Base-by-base conservation (phyloP, 2,113 vertebrate species). In the Astur gentilis region DNA sequence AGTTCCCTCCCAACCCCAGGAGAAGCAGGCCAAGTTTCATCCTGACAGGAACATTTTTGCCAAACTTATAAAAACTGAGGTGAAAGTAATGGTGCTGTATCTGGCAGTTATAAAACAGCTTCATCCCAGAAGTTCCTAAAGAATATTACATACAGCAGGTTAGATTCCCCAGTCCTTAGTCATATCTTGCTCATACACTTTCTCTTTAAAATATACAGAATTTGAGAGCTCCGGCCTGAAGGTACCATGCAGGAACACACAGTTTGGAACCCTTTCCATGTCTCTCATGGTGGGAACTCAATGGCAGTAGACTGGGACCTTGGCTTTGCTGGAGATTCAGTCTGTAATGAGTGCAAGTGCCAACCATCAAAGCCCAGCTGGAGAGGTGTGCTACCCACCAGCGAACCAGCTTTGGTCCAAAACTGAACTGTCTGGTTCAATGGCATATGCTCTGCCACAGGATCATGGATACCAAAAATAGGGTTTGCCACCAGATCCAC, bases 31-130 rank as follows among this genome's bases (percentile, higher is more conserved):
- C 94, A 97, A 94, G 40, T 91, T 97, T 91, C 76, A 81, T 90
- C 94, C 83, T 54, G 77, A 93, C 92, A 92, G 69, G 83, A 89
- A 40, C 0, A 0, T 11, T 91, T 97, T 94, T 95, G 94, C 97
- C 97, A 95, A 95, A 95, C 73, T 94, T 89, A 25, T 93, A 95
- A 97, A 96, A 89, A 9, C 83, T 91, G 93, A 96, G 95, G 87
- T 89, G 93, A 97, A 95, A 94, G 93, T 95, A 89, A 89, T 58
- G 73, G 73, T 90, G 70, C 77, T 95, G 40, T 91, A 72, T 89
- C 89, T 95, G 96, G 94, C 93, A 29, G 88, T 92, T 95, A 79
- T 69, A 76, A 82, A 91, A 49, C 49, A 40, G 38, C 58, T 89
- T 76, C 89, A 69, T 89, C 89, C 73, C 77, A 31, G 34, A 95